Base-by-base conservation (phyloP, 2,797 vertebrate genomes). In the Macropodus opercularis region DNA sequence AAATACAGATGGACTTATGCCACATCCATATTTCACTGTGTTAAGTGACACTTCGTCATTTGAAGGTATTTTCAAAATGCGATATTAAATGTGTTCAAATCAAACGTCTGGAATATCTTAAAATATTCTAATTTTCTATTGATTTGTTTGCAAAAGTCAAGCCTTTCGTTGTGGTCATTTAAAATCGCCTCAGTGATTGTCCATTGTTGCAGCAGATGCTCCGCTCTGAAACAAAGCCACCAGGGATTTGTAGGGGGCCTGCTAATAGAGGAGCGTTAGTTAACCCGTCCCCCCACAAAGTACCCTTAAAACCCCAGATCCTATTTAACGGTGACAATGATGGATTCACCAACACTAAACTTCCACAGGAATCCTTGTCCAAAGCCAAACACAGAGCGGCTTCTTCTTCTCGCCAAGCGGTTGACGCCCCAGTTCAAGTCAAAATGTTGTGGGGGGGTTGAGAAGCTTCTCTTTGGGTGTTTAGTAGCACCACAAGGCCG, bases 281-380 rank as follows among this genome's bases (percentile, higher is more conserved):
- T 80, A 84, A 79, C 68, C 69, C 77, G 29, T 49, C 63, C 83
- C 43, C 77, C 64, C 49, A 51, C 73, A 58, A 78, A 76, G 67
- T 70, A 53, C 59, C 78, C 71, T 36, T 72, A 69, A 78, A 69
- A 47, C 49, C 65, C 51, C 57, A 17, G 2, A 67, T 77, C 77
- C 79, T 50, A 78, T 87, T 88, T 79, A 87, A 74, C 57, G 0
- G 14, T 87, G 88, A 91, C 89, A 90, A 60, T 89, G 89, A 91
- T 85, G 79, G 83, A 91, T 90, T 87, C 79, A 81, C 68, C 44
- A 75, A 65, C 63, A 65, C 78, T 70, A 69, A 80, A 64, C 63
- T 73, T 80, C 57, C 59, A 65, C 58, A 74, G 75, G 74, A 86
- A 77, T 77, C 78, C 81, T 44, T 42, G 52, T 77, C 72, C 58